These are phyloP conservation scores for Pluvialis apricaria DNA, from an alignment of 2,113 vertebrate species.

Conservation along the genomic window DNA sequence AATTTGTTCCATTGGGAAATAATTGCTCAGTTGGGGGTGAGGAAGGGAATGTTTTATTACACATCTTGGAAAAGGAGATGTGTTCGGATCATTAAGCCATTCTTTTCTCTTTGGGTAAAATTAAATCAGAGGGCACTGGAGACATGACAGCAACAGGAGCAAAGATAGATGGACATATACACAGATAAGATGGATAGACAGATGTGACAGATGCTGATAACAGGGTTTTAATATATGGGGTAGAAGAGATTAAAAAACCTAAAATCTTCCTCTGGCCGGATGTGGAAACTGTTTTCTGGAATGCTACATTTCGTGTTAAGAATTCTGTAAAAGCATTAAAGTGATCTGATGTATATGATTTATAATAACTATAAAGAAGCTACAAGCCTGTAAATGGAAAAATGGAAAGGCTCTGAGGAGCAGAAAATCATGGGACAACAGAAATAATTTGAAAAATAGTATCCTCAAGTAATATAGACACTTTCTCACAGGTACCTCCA, in stretches of 20 bases:
- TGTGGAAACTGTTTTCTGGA: neutral
- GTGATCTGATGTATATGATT: conserved; percentile 7
- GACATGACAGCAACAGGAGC: neutral
- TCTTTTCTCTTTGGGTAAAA: conserved; percentile 36
- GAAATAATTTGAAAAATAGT: conserved; percentile 65
- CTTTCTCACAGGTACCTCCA: conserved; percentile 36
- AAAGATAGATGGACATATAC: conserved; percentile 12
- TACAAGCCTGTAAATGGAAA: conserved; percentile 38
- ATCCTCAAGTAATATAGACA: conserved; percentile 48
- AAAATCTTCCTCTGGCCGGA: neutral
- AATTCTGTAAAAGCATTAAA: conserved; percentile 24
- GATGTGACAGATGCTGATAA: conserved; percentile 27
- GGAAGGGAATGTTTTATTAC: conserved; percentile 8
- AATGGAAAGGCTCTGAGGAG: conserved; percentile 47
- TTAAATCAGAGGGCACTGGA: conserved; percentile 15
- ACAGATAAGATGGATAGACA: conserved; percentile 20
- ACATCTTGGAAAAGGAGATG: neutral
- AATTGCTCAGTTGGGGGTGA: neutral
- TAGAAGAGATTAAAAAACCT: neutral
- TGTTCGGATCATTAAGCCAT: neutral
- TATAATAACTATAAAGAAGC: conserved; percentile 48
- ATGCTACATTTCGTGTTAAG: neutral
- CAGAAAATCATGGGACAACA: conserved; percentile 53
- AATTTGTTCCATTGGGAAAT: conserved; percentile 17
- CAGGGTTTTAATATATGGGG: neutral